Conservation (phyloP, 2,888 invertebrate species). For the Drosophila anomelani region DNA sequence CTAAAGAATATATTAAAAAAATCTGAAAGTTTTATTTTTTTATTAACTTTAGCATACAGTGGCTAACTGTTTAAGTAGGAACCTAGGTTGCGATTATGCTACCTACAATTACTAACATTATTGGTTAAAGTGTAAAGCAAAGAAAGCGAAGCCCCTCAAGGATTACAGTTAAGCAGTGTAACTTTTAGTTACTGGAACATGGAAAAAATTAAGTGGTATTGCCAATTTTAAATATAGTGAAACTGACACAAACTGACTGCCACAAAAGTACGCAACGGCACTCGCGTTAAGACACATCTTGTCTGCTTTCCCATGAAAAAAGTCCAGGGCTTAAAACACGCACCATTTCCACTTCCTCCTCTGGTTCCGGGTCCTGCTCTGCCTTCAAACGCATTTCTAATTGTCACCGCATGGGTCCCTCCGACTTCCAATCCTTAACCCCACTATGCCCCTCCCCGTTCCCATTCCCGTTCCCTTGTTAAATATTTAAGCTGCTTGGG, state of each 20-base stretch:
- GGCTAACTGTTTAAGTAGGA: too few relatives aligned
- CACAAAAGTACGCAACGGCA: slow-evolving; percentile 21
- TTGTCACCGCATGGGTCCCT: slow-evolving; percentile 30
- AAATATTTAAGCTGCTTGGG: slow-evolving; percentile 52
- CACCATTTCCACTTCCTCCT: background rate
- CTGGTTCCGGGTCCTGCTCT: background rate
- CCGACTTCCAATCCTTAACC: background rate
- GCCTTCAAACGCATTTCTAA: slow-evolving; percentile 27
- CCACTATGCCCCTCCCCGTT: background rate
- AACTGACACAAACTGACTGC: background rate
- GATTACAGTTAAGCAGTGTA: too few relatives aligned
- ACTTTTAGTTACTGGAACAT: background rate
- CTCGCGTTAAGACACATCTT: slow-evolving; percentile 24
- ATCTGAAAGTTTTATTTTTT: too few relatives aligned
- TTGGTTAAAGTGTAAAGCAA: too few relatives aligned
- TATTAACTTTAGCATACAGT: too few relatives aligned
- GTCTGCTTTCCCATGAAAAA: slow-evolving; percentile 3
- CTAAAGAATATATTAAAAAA: too few relatives aligned
- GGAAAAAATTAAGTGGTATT: background rate
- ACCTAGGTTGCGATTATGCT: too few relatives aligned
- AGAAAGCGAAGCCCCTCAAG: too few relatives aligned
- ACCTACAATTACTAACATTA: too few relatives aligned
- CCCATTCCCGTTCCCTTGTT: slow-evolving; percentile 11
- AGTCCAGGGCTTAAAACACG: slow-evolving; percentile 10
- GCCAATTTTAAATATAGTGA: background rate